Evolutionary conservation across 2,113 vertebrate genomes (phyloP), one percentile per base, ranked within the genome.

Genomic region (Prunella himalayana): DNA sequence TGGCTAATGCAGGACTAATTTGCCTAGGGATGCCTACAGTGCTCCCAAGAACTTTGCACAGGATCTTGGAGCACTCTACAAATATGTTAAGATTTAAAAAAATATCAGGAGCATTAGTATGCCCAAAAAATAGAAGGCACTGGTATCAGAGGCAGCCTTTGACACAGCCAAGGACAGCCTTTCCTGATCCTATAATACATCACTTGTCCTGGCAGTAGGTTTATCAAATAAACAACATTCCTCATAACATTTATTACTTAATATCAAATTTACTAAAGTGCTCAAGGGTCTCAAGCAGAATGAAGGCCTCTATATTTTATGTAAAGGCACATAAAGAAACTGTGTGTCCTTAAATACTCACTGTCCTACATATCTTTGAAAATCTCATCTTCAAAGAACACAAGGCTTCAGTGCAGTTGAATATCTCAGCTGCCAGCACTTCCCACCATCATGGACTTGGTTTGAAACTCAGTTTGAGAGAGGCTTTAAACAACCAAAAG

Each of bases 221-320:
- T 71, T 88, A 84, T 44, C 69, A 68, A 91, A 92, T 81, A 88
- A 95, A 88, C 82, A 95, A 83, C 60, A 63, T 39, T 73, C 7
- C 15, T 49, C 19, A 11, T 30, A 94, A 77, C 42, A 66, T 88
- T 83, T 88, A 94, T 88, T 86, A 53, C 65, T 92, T 92, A 78
- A 75, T 83, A 88, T 49, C 76, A 83, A 95, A 95, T 92, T 63
- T 92, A 82, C 47, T 39, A 28, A 91, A 96, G 86, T 92, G 72
- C 68, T 88, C 22, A 50, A 63, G 68, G 72, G 69, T 88, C 88
- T 72, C 47, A 44, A 64, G 69, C 76, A 66, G 64, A 83, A 73
- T 16, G 39, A 83, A 84, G 60, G 15, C 13, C 51, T 77, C 35
- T 70, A 83, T 66, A 51, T 81, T 83, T 92, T 83, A 90, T 35